Evolutionary conservation across 1,140 invertebrate species (phyloP), one percentile per base, ranked within the genome.

Genomic region (Drosophila ironensis): DNA sequence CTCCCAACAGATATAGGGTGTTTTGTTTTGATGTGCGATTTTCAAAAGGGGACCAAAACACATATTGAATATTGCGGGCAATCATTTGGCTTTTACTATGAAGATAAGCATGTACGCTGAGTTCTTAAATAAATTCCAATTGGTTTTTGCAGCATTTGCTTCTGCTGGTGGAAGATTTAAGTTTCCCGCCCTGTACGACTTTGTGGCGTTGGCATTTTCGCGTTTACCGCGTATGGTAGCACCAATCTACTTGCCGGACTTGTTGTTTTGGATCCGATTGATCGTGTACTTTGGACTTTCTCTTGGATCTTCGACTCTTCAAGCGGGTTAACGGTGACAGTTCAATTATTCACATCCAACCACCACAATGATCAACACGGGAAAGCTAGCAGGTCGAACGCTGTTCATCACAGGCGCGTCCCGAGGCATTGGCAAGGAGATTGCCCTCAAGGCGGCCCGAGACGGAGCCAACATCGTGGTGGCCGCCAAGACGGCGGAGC

Each of bases 381-480:
- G 96, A 50, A 98, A 97, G 93, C 92, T 99, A 71, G 95, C 96
- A 57, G 98, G 97, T 8, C 93, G 94, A 38, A 99, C 98, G 3
- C 90, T 99, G 20, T 98, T 99, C 80, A 97, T 99, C 54, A 98
- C 98, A 14, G 98, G 98, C 19, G 98, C 97, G 9, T 99, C 97
- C 59, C 92, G 98, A 71, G 98, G 98, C 37, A 99, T 99, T 88
- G 98, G 98, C 3, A 98, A 99, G 91, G 96, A 94, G 28, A 99
- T 99, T 73, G 98, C 98, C 6, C 87, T 99, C 24, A 98, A 98
- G 92, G 95, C 95, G 1, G 97, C 97, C 0, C 94, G 93, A 89
- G 98, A 99, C 95, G 97, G 97, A 47, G 98, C 97, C 0, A 99
- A 99, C 91, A 92, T 99, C 80, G 94, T 98, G 5, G 94, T 99